Base-by-base conservation (phyloP, 2,888 invertebrate genomes). In the Drosophila subsilvestris region DNA sequence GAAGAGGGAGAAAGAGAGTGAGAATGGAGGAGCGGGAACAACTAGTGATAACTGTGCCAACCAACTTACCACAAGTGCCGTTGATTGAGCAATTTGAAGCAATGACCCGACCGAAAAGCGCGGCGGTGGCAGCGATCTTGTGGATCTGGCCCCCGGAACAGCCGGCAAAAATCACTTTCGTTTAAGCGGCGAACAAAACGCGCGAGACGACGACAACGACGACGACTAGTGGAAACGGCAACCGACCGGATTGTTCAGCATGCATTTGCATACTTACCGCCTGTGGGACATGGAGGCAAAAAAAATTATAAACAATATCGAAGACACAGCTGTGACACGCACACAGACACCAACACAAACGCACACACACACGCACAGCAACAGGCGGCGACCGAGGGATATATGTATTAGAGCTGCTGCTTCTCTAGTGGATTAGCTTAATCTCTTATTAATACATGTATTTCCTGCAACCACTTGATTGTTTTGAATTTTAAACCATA, bases 1-100 rank as follows among this genome's bases (percentile, higher is more conserved):
- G 17, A 29, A 50, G 50, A 56, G 54, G 25, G 37, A 22, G 42
- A 58, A 45, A 25, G 49, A 22, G 50, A 54, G 42, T 25, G 4
- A 54, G 12, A 32, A 55, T 17, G 27, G 27, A 27, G 27, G 44
- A 14, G 51, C 25, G 9, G 12, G n/a, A 20, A 44, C 20, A 20
- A 44, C 20, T 48, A 10, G 20, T 66, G 49, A 74, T 73, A 82
- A 76, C 69, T 85, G 76, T 76, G 86, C 86, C 71, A 82, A 72
- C 87, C 83, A 77, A 74, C 88, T 88, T 83, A 83, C 83, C 86
- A 87, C 88, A 85, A 81, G 79, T 81, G 70, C 73, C 75, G 86
- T 76, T 79, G 72, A 82, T 86, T 86, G 61, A 76, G 86, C 63
- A 88, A 86, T 79, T 79, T 73, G 67, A 86, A 74, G 58, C 82